phyloP scores from a whole-genome alignment of 2,113 vertebrate species.

The Microcebus griseorufus region DNA sequence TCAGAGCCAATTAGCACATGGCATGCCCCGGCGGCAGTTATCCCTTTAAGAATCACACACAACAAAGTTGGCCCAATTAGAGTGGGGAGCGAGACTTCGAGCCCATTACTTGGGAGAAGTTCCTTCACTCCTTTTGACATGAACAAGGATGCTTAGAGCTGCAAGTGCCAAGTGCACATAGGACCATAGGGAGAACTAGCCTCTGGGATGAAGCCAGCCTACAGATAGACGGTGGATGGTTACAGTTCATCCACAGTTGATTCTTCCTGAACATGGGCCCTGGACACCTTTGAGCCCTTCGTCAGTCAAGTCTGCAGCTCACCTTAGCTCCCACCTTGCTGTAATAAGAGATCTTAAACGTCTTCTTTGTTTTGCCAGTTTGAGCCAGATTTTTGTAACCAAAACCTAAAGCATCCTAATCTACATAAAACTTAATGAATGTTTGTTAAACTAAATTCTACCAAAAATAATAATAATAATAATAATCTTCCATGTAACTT shows the following conservation, averaged over 20 bases:
- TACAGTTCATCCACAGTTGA: not conserved
- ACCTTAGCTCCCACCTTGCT: not conserved
- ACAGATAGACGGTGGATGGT: no score
- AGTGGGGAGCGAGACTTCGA: not conserved
- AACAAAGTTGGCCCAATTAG: not conserved
- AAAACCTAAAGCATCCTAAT: not conserved
- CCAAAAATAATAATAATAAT: not conserved
- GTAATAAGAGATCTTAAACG: not conserved
- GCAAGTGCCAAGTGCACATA: not conserved
- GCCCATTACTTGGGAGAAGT: no score
- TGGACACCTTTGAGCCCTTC: not conserved
- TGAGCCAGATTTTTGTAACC: not conserved
- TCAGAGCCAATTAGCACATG: not conserved
- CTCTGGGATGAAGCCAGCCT: not conserved
- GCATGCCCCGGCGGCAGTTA: no score
- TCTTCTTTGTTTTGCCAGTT: not conserved
- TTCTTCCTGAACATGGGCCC: not conserved
- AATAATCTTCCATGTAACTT: not conserved
- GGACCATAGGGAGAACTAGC: not conserved
- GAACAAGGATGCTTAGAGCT: not conserved
- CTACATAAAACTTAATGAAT: not conserved
- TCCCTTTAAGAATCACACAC: not conserved
- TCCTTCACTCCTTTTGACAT: not conserved
- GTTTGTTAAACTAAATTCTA: not conserved
- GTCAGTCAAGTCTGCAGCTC: not conserved